phyloP scores from a whole-genome alignment of 1,140 invertebrate genomes.

The Eulimnadia texana region DNA sequence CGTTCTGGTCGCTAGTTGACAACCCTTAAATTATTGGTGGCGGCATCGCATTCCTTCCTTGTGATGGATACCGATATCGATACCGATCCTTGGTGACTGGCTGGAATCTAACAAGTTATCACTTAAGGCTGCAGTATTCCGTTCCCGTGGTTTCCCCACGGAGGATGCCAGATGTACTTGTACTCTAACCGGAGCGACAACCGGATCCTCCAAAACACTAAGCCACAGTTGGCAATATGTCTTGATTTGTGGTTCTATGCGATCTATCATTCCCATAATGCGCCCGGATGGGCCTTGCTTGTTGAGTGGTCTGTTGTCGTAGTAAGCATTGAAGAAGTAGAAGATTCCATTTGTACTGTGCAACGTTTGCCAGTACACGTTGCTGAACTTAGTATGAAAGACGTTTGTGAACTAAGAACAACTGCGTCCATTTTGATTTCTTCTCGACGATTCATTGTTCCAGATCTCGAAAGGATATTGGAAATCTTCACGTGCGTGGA shows the following conservation, averaged over 20 bases:
- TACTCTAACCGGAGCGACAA: conserved; percentile 64
- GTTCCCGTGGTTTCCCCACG: conserved; percentile 87
- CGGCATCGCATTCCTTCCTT: conserved; percentile 63
- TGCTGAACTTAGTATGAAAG: conserved; percentile 79
- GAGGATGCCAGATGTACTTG: conserved; percentile 85
- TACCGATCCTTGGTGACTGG: conserved; percentile 39
- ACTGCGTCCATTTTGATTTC: conserved; percentile 48
- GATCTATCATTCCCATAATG: conserved; percentile 78
- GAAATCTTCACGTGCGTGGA: too few relatives aligned
- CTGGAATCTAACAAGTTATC: conserved; percentile 67
- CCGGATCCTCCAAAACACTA: conserved; percentile 59
- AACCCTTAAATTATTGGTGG: conserved; percentile 73
- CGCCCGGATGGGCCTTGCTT: conserved; percentile 61
- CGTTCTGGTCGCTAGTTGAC: conserved; percentile 56
- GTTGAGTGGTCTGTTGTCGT: conserved; percentile 61
- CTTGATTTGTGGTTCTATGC: conserved; percentile 64
- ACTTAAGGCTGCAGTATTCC: conserved; percentile 82
- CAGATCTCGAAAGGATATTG: conserved; percentile 70
- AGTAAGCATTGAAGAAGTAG: conserved; percentile 76
- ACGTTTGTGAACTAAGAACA: conserved; percentile 68
- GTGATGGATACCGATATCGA: conserved; percentile 76
- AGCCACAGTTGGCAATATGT: conserved; percentile 85
- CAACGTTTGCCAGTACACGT: conserved; percentile 52
- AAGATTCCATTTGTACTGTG: conserved; percentile 66
- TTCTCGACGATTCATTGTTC: conserved; percentile 53